These are phyloP conservation scores for Grammomys dolichurus DNA, from an alignment of 2,113 vertebrate genomes.

Conservation along the genomic window DNA sequence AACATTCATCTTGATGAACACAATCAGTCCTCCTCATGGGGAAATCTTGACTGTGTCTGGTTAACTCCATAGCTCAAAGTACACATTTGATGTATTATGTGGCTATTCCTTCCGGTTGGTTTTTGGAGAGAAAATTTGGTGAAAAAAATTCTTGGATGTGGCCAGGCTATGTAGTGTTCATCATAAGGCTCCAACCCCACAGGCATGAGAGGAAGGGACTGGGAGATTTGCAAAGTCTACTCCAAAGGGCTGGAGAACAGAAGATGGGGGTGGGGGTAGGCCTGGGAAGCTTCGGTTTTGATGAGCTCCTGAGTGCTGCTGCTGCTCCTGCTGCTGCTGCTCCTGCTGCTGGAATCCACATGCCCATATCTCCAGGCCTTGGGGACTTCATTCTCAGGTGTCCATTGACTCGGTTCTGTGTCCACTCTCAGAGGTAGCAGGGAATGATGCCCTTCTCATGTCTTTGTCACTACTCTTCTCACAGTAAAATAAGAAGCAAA, in stretches of 20 bases:
- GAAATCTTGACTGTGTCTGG: neutral
- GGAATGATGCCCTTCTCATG: neutral
- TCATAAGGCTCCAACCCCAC: neutral
- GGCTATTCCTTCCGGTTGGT: neutral
- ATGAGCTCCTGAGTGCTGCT: neutral
- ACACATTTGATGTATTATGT: neutral
- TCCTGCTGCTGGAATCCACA: neutral
- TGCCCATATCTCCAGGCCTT: neutral
- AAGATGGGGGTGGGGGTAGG: too few relatives aligned
- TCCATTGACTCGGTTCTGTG: neutral
- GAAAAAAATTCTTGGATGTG: neutral
- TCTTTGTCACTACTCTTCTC: neutral
- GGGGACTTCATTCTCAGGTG: neutral
- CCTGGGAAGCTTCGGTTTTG: neutral
- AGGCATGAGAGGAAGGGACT: neutral
- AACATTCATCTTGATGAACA: neutral
- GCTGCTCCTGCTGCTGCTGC: too few relatives aligned
- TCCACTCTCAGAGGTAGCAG: neutral
- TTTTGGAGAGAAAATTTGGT: neutral
- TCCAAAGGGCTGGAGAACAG: neutral
- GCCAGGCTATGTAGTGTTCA: neutral
- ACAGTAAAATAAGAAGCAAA: constrained; percentile 4
- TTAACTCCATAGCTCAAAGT: neutral
- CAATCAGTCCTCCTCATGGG: neutral
- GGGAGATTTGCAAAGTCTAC: neutral